A percentile compares a stretch with the other conserved stretches of the same genome.
phyloP scores from a whole-genome alignment of 2,888 invertebrate genomes.

The Drymonia ruficornis region DNA sequence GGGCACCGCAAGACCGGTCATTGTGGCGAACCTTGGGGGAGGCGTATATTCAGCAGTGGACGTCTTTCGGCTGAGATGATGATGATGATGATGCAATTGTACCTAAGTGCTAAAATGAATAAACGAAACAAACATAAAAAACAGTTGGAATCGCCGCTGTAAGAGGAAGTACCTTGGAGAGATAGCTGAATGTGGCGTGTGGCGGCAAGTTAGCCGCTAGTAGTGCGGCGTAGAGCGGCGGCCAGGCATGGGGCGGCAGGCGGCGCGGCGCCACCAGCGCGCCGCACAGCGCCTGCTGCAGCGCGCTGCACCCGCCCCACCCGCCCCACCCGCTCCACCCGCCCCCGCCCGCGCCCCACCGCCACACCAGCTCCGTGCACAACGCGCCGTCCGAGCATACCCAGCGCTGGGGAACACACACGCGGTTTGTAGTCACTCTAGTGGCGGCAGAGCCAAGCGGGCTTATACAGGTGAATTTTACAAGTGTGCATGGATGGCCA shows the following conservation, averaged over 20 bases:
- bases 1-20: no score
- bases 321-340: constrained; percentile 47
- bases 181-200: constrained; percentile 62
- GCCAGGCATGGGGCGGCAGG: constrained; percentile 39
- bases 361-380: constrained; percentile 42
- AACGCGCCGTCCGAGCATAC: constrained; percentile 45
- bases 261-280: constrained; percentile 53
- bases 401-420: constrained; percentile 55
- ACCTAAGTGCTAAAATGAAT: no score
- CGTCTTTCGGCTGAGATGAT: no score
- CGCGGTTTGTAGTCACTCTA: no score
- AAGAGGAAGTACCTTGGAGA: constrained; percentile 65
- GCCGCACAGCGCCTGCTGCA: constrained; percentile 53
- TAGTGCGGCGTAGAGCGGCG: constrained; percentile 53
- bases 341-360: constrained; percentile 38
- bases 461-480: no score
- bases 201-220: constrained; percentile 48
- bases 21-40: no score
- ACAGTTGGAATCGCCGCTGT: no score
- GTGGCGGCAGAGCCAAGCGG: no score
- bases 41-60: no score
- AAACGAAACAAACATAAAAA: no score
- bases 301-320: constrained; percentile 13
- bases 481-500: no score
- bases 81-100: no score